A percentile compares a stretch with the other conserved stretches of the same genome.
phyloP scores from a whole-genome alignment of 2,888 invertebrate genomes.

The Osmoderma eremita region DNA sequence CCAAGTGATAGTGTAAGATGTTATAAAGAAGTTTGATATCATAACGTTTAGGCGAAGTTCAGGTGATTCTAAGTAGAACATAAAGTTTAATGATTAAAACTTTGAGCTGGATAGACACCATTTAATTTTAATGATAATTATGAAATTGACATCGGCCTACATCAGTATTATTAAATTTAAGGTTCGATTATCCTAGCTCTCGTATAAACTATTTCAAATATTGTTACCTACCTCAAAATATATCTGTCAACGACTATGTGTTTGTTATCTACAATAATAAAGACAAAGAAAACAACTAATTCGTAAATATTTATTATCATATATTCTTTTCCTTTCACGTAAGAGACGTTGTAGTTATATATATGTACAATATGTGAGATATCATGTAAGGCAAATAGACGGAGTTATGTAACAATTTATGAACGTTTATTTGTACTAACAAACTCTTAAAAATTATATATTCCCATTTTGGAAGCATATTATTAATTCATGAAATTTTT shows the following conservation, averaged over 20 bases:
- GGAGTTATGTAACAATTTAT: conserved; percentile 18
- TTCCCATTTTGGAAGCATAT: conserved; percentile 26
- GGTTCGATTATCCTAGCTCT: conserved; percentile 17
- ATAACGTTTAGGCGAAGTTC: no score
- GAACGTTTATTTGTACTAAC: conserved; percentile 32
- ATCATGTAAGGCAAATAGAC: conserved; percentile 33
- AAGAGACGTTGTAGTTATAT: conserved; percentile 11
- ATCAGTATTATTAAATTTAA: conserved; percentile 57
- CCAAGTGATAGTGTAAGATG: no score
- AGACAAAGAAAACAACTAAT: conserved; percentile 2
- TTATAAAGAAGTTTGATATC: no score
- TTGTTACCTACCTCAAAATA: conserved; percentile 33
- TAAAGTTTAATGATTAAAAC: no score
- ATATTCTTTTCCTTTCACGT: conserved; percentile 26
- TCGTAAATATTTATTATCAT: conserved; percentile 35
- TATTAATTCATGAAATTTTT: conserved; percentile 11
- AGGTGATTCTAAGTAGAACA: no score
- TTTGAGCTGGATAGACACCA: no score
- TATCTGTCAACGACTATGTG: conserved; percentile 16
- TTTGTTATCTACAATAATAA: conserved; percentile 10
- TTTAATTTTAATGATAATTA: background rate
- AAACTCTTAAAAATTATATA: conserved; percentile 17
- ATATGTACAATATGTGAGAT: conserved; percentile 22
- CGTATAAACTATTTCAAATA: conserved; percentile 20
- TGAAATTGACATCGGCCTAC: conserved; percentile 58